A percentile compares a stretch with the other conserved stretches of the same genome.
Conservation (phyloP, 2,113 vertebrate species). For the Paedocypris sp. region DNA sequence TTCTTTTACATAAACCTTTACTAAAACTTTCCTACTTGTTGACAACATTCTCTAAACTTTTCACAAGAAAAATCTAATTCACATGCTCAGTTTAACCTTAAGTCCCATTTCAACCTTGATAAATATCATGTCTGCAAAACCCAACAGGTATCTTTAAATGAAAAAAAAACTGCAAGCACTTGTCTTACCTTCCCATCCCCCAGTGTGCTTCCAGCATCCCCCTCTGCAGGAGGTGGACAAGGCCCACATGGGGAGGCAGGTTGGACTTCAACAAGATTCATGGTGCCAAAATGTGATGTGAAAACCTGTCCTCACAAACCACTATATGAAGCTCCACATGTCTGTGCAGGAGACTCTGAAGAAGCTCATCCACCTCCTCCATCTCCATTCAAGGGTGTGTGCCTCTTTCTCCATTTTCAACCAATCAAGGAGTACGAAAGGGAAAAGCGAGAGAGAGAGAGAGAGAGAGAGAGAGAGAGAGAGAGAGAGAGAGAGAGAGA, state of each 20-base stretch:
- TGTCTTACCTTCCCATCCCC: constrained; percentile 24
- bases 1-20: too few relatives aligned
- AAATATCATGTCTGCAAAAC: background rate
- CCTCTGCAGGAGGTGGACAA: constrained; percentile 9
- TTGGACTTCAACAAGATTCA: constrained; percentile 24
- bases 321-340: constrained; percentile 3
- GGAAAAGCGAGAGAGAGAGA: constrained; percentile 29
- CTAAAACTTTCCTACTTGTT: too few relatives aligned
- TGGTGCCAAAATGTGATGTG: constrained; percentile 14
- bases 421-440: constrained; percentile 33
- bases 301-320: constrained; percentile 41
- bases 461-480: constrained; percentile 40
- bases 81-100: too few relatives aligned
- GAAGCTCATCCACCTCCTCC: constrained; percentile 2
- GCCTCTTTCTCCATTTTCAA: background rate
- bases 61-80: too few relatives aligned
- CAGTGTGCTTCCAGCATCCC: constrained; percentile 4
- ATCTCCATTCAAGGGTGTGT: constrained; percentile 16
- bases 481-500: constrained; percentile 28
- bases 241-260: constrained; percentile 13
- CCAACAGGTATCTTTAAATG: constrained; percentile 10
- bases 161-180: constrained; percentile 1
- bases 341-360: constrained; percentile 25
- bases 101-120: too few relatives aligned
- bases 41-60: too few relatives aligned